Evolutionary conservation across 1,140 invertebrate genomes (phyloP).

Genomic region (Tribolium madens): DNA sequence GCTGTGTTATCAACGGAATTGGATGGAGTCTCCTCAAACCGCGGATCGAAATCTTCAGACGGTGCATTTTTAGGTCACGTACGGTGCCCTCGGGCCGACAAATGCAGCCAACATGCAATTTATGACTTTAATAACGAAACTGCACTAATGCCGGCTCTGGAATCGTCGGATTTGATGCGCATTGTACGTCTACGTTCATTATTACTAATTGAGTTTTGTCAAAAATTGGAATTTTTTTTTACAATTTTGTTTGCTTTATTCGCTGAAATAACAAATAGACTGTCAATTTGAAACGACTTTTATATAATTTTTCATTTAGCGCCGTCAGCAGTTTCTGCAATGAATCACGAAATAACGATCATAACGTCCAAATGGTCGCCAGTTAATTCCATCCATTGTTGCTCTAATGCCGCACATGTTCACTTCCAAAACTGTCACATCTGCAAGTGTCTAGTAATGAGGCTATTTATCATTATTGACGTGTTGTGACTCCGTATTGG

Average conservation of each 20-base stretch:
- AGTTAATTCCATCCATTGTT: conserved; percentile 16
- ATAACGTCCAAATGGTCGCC: not conserved
- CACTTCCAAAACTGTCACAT: conserved; percentile 22
- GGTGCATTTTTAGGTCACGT: conserved; percentile 51
- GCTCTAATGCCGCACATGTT: not conserved
- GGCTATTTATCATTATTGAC: conserved; percentile 32
- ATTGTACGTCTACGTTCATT: not conserved
- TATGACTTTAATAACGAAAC: conserved; percentile 26
- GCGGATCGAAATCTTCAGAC: conserved; percentile 50
- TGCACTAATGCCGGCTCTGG: not conserved
- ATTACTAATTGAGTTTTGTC: not conserved
- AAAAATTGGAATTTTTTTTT: too few species aligned
- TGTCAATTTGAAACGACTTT: too few species aligned
- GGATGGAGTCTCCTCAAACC: conserved; percentile 33
- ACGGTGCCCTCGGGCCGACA: conserved; percentile 18
- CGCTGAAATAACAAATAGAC: too few species aligned
- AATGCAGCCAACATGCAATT: conserved; percentile 10
- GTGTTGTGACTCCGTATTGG: not conserved
- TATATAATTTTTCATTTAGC: too few species aligned
- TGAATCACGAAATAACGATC: not conserved
- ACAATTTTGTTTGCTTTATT: too few species aligned
- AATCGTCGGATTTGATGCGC: not conserved
- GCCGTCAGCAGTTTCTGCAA: not conserved
- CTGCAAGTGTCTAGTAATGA: conserved; percentile 15
- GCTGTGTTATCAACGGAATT: conserved; percentile 31